Evolutionary conservation across 2,888 invertebrate species (phyloP).

Genomic region (Pseudococcus jackbeardsleyi): DNA sequence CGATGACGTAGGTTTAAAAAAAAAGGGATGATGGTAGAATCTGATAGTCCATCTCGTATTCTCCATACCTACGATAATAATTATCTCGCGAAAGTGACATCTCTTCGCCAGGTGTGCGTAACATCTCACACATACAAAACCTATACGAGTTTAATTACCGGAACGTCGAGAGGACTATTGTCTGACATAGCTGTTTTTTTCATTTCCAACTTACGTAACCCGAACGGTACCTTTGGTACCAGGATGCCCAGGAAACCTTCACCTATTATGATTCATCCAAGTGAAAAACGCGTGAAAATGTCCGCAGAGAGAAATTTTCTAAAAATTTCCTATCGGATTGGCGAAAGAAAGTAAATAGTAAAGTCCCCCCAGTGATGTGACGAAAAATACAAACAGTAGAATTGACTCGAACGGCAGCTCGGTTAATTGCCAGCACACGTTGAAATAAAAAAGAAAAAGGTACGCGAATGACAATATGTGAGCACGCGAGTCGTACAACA

Average conservation of each 20-base stretch:
- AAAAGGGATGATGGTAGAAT: not conserved
- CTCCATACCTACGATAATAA: no score
- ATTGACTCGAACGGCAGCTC: not conserved
- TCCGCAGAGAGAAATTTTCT: not conserved
- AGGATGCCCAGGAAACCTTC: not conserved
- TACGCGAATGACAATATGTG: not conserved
- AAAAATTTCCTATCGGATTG: not conserved
- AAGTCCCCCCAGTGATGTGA: not conserved
- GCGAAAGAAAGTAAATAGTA: slow-evolving; percentile 41
- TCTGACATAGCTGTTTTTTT: not conserved
- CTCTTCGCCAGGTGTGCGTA: not conserved
- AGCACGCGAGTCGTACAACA: not conserved
- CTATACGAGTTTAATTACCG: slow-evolving; percentile 17
- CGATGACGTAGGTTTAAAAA: not conserved
- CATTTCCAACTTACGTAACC: not conserved
- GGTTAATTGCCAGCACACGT: slow-evolving; percentile 52
- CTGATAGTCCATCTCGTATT: not conserved
- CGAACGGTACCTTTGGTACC: not conserved
- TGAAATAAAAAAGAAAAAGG: not conserved
- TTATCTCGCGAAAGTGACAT: slow-evolving; percentile 34
- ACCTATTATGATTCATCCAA: slow-evolving; percentile 28
- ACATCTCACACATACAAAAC: not conserved
- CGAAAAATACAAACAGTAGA: not conserved
- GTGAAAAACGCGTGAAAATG: slow-evolving; percentile 17
- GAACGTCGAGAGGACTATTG: not conserved